These are phyloP conservation scores for cattle (Bos taurus) DNA, from an alignment of 2,113 vertebrate species.

Conservation along the genomic window ARS-UCD2.0 NC_037334.1:88081001-88081500, in stretches of 20 bases:
- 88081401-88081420: constrained; percentile 1
- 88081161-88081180: neutral
- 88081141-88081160: neutral
- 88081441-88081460: neutral
- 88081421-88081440: neutral
- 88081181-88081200: constrained; percentile 27
- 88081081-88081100: constrained; percentile 27
- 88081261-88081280: constrained; percentile 22
- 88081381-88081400: neutral
- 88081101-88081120: neutral
- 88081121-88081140: neutral
- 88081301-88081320: constrained; percentile 38
- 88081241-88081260: neutral
- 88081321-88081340: constrained; percentile 23
- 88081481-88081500: neutral
- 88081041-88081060: constrained; percentile 33
- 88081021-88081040: neutral
- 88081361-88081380: neutral
- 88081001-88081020: constrained; percentile 21
- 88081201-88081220: constrained; percentile 3
- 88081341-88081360: constrained; percentile 29
- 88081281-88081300: constrained; percentile 18
- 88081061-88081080: constrained; percentile 22
- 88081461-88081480: neutral
- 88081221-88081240: constrained; percentile 47